Percentiles rank a stretch among this genome's conserved stretches.
Evolutionary conservation across 2,888 invertebrate genomes (phyloP).

Genomic region (Colostygia pectinataria): DNA sequence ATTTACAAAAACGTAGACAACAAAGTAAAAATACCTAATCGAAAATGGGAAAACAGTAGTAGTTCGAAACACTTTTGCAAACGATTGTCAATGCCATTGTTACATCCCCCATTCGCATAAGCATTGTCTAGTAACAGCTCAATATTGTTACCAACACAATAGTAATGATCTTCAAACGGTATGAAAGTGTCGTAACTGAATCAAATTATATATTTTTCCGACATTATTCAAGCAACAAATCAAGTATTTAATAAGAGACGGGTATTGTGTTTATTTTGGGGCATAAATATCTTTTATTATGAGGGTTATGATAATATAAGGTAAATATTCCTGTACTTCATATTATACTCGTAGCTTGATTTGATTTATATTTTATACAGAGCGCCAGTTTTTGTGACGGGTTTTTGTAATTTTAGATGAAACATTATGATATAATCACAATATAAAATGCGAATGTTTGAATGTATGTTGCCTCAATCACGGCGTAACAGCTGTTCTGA

Average conservation of each 20-base stretch:
- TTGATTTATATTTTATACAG: too few species aligned
- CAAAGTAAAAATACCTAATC: background rate
- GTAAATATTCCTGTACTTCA: slow-evolving; percentile 6
- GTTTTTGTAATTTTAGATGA: too few species aligned
- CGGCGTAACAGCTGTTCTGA: too few species aligned
- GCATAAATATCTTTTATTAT: slow-evolving; percentile 22
- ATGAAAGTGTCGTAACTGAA: slow-evolving; percentile 43
- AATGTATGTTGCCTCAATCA: too few species aligned
- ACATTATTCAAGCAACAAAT: slow-evolving; percentile 56
- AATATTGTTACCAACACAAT: slow-evolving; percentile 49
- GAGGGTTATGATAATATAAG: slow-evolving; percentile 19
- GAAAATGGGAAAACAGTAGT: background rate
- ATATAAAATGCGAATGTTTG: too few species aligned
- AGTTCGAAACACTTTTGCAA: slow-evolving; percentile 15
- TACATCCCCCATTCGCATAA: slow-evolving; percentile 34
- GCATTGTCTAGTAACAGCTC: slow-evolving; percentile 43
- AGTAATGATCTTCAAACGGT: slow-evolving; percentile 55
- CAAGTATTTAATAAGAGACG: slow-evolving; percentile 47
- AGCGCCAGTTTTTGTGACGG: too few species aligned
- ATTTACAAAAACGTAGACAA: too few species aligned
- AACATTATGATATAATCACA: background rate
- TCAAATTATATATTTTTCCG: slow-evolving; percentile 38
- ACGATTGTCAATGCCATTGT: slow-evolving; percentile 29
- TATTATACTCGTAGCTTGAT: too few species aligned
- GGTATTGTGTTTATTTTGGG: slow-evolving; percentile 30